phyloP scores from a whole-genome alignment of 2,113 vertebrate species.

The Lampris incognitus region DNA sequence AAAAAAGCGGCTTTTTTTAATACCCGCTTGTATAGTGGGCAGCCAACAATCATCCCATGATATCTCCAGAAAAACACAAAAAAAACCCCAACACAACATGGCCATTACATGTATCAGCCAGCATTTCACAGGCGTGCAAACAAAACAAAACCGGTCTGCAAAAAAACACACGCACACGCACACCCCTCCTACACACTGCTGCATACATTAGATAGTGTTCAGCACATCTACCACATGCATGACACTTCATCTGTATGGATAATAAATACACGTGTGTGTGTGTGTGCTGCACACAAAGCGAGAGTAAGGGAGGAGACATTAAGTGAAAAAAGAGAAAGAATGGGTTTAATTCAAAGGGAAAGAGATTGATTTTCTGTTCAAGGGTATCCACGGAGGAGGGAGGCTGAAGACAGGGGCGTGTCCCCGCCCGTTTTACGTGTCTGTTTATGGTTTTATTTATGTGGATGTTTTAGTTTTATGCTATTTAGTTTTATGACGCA shows the following conservation, averaged over 20 bases:
- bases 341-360: neutral
- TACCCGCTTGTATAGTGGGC: too few relatives aligned
- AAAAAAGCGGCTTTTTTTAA: too few relatives aligned
- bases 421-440: too few relatives aligned
- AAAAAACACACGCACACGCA: neutral
- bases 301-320: neutral
- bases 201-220: neutral
- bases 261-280: neutral
- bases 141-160: too few relatives aligned
- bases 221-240: neutral
- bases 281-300: neutral
- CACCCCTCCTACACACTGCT: neutral
- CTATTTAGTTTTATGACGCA: neutral
- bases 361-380: neutral
- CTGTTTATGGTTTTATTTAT: neutral
- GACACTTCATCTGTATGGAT: neutral
- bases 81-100: too few relatives aligned
- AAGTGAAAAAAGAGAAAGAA: neutral
- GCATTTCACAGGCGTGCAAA: neutral
- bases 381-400: slow-evolving; percentile 10
- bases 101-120: neutral
- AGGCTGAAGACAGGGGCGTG: slow-evolving; percentile 7
- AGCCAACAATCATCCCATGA: slow-evolving; percentile 22
- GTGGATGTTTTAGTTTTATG: neutral
- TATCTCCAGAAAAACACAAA: too few relatives aligned